Conservation (phyloP, 1,140 invertebrate species). For the Rhysida immarginata region DNA sequence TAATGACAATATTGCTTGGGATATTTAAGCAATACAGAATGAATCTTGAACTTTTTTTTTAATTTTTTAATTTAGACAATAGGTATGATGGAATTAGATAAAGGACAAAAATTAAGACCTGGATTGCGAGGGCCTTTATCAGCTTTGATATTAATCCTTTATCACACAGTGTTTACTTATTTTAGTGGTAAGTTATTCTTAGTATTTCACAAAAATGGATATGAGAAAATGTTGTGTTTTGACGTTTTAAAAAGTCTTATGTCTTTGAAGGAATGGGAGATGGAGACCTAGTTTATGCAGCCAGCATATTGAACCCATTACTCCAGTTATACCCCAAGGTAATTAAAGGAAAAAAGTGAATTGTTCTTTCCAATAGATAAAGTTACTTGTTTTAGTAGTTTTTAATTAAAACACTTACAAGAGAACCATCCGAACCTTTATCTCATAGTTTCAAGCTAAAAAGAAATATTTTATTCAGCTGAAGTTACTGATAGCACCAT, state of each 20-base stretch:
- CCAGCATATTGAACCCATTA: constrained; percentile 52
- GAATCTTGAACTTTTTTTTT: neutral
- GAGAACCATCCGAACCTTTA: no score
- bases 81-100: constrained; percentile 56
- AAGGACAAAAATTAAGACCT: constrained; percentile 46
- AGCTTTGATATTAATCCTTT: constrained; percentile 61
- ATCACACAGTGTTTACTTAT: constrained; percentile 68
- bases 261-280: constrained; percentile 44
- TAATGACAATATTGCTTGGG: neutral
- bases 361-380: no score
- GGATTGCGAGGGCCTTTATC: constrained; percentile 73
- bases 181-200: neutral
- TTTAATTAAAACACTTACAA: no score
- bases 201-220: neutral
- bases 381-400: no score
- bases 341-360: no score
- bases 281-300: constrained; percentile 57
- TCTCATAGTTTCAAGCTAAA: no score
- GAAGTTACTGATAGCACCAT: no score
- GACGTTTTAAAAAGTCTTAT: constrained; percentile 8
- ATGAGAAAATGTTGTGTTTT: neutral
- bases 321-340: constrained; percentile 40
- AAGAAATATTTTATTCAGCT: no score
- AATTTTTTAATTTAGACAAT: constrained; percentile 36
- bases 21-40: neutral